A percentile compares a stretch with the other conserved stretches of the same genome.
Evolutionary conservation across 1,140 invertebrate genomes (phyloP).

Genomic region (Tetraneura akinire): DNA sequence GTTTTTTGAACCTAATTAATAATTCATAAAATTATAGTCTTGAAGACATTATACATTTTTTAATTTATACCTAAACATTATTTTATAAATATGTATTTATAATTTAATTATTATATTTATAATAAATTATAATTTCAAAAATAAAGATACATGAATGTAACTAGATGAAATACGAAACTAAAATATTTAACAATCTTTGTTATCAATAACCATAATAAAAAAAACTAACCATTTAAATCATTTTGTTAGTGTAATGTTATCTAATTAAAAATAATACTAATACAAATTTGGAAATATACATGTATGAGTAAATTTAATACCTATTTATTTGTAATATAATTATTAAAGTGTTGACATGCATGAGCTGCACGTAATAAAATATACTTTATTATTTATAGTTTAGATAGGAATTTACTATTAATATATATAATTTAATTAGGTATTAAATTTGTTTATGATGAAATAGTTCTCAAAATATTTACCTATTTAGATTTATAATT

Average conservation of each 20-base stretch:
- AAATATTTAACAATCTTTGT: background rate
- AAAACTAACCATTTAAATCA: background rate
- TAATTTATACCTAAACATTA: background rate
- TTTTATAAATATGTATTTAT: background rate
- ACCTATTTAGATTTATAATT: no score
- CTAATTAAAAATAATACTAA: background rate
- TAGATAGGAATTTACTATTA: no score
- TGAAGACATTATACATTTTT: background rate
- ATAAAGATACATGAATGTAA: background rate
- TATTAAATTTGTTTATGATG: no score
- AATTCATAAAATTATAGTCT: slow-evolving; percentile 30
- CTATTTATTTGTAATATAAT: no score
- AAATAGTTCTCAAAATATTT: no score
- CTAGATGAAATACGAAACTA: background rate
- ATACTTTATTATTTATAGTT: no score
- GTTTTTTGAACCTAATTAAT: slow-evolving; percentile 45
- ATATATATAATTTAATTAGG: no score
- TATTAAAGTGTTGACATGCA: no score
- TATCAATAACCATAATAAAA: slow-evolving; percentile 7
- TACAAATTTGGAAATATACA: background rate
- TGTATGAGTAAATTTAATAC: no score
- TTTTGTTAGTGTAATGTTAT: background rate
- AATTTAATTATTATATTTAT: background rate
- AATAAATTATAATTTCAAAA: background rate
- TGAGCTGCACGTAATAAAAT: no score